Evolutionary conservation across 1,140 invertebrate genomes (phyloP), one percentile per base, ranked within the genome.

Genomic region (Periplaneta americana): DNA sequence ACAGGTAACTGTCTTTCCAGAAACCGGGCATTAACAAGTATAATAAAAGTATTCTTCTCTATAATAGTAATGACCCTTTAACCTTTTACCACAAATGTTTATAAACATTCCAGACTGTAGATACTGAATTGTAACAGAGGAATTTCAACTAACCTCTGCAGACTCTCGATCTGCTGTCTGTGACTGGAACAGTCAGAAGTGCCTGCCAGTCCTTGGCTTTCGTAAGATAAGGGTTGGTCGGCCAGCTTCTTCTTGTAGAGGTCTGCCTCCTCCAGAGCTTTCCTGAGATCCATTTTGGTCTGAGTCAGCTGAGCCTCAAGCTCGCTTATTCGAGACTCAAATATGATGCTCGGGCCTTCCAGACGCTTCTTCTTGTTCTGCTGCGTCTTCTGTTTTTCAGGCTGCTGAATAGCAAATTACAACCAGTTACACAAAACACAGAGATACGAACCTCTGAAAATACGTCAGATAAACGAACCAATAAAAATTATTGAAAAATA

Each of bases 301-400:
- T 96, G 95, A 9, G 94, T 93, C 35, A 96, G 85, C 83, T 96
- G 94, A 0, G 95, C 95, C 86, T 96, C 95, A 77, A 96, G 85
- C 84, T 96, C 95, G n/a, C 94, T 93, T 57, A 96, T 95, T 80
- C 94, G 90, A 0, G 95, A 96, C 87, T 96, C 95, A 85, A 93
- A 95, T 1, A 96, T 92, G 81, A 95, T 95, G 66, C 91, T 93
- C 0, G 94, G 93, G 0, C 91, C 91, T 83, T 91, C 90, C 1
- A 91, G 84, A n/a, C 85, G 79, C 31, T 81, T 77, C 75, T 78
- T 78, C 33, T 66, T 81, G 17, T 31, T 33, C 9, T 31, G n/a
- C n/a, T 75, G 28, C 6, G n/a, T 17, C 33, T 81, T 81, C 48
- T 39, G 77, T 13, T 77, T 81, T 17, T 78, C 75, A 28, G 31